phyloP scores from a whole-genome alignment of 2,888 invertebrate species.

The Ptilodon capucinus region DNA sequence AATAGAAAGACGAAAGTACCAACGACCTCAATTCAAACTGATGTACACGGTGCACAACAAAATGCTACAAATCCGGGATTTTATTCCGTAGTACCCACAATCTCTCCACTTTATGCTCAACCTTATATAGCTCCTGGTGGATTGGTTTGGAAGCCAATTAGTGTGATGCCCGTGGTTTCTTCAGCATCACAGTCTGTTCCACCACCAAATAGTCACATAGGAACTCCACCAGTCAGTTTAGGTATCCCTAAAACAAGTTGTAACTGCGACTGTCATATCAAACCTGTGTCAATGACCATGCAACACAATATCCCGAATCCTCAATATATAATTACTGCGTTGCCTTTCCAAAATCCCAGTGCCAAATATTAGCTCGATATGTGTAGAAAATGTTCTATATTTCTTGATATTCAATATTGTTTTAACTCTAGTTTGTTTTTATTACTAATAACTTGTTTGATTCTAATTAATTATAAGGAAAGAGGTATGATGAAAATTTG shows the following conservation, averaged over 20 bases:
- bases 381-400: neutral
- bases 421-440: too few relatives aligned
- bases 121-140: constrained; percentile 42
- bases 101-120: constrained; percentile 35
- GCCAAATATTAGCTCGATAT: constrained; percentile 12
- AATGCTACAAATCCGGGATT: constrained; percentile 20
- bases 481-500: too few relatives aligned
- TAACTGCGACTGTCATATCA: constrained; percentile 53
- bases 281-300: constrained; percentile 21
- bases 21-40: constrained; percentile 2
- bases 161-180: constrained; percentile 37
- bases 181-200: constrained; percentile 24
- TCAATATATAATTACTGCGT: constrained; percentile 50
- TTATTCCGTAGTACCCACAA: constrained; percentile 38
- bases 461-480: neutral
- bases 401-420: too few relatives aligned
- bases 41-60: constrained; percentile 4
- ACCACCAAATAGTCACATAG: constrained; percentile 17
- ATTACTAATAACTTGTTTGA: too few relatives aligned
- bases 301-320: constrained; percentile 28
- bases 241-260: constrained; percentile 33
- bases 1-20: constrained; percentile 8
- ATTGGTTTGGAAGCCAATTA: constrained; percentile 56
- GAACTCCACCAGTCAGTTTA: constrained; percentile 16
- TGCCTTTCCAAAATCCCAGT: constrained; percentile 41